Percentiles rank a stretch among this genome's conserved stretches.
phyloP scores from a whole-genome alignment of 2,113 vertebrate species.

The Engystomops pustulosus region DNA sequence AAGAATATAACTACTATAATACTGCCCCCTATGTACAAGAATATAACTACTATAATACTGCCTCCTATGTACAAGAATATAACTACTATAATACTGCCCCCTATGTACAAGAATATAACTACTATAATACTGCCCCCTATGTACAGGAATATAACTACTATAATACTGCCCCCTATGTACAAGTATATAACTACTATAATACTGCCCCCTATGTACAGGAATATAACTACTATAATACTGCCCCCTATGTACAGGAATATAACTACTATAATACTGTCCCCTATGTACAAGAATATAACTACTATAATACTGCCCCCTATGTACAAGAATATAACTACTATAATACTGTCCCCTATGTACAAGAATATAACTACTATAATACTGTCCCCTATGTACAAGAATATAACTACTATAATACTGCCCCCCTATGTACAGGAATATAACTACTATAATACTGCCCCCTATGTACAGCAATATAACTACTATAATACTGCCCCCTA shows the following conservation, averaged over 20 bases:
- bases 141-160: too few relatives aligned
- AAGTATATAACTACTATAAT: not conserved
- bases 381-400: not conserved
- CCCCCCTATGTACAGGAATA: not conserved
- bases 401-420: slow-evolving; percentile 4
- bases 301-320: slow-evolving; percentile 11
- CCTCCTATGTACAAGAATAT: not conserved
- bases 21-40: not conserved
- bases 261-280: slow-evolving; percentile 16
- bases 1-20: not conserved
- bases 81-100: slow-evolving; percentile 1
- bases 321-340: not conserved
- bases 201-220: not conserved
- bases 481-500: not conserved
- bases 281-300: slow-evolving; percentile 4
- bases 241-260: slow-evolving; percentile 8
- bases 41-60: slow-evolving; percentile 13
- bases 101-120: too few relatives aligned
- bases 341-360: not conserved
- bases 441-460: not conserved
- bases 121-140: too few relatives aligned
- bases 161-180: too few relatives aligned
- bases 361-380: slow-evolving; percentile 3
- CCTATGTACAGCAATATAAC: not conserved
- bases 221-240: slow-evolving; percentile 6